phyloP scores from a whole-genome alignment of 2,113 vertebrate genomes.

The Phylloscopus trochilus region DNA sequence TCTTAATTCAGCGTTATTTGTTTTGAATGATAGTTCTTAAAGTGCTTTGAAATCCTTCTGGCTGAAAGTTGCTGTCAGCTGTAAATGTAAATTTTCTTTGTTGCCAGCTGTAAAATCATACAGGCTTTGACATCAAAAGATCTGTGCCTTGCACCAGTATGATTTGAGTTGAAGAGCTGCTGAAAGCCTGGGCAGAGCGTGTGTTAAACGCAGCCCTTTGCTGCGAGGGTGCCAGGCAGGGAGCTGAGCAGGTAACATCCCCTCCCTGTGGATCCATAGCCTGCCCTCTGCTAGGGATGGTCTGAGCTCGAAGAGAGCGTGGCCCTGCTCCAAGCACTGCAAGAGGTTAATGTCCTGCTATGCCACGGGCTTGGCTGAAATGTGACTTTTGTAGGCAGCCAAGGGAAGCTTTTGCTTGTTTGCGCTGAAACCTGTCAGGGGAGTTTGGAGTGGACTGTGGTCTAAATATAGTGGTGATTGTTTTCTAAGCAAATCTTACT shows the following conservation, averaged over 20 bases:
- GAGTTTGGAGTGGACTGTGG: slow-evolving; percentile 18
- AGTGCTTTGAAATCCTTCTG: slow-evolving; percentile 40
- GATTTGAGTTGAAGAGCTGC: background rate
- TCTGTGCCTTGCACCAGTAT: background rate
- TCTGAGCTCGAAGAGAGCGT: background rate
- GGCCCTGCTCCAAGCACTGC: background rate
- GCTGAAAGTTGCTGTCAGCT: slow-evolving; percentile 26
- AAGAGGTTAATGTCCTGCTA: background rate
- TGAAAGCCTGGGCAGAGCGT: background rate
- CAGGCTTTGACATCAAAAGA: slow-evolving; percentile 23
- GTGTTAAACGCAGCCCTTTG: background rate
- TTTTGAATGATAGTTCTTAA: slow-evolving; percentile 32
- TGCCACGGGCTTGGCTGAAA: background rate
- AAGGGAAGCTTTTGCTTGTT: background rate
- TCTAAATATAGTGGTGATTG: slow-evolving; percentile 12
- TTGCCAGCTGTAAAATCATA: slow-evolving; percentile 39
- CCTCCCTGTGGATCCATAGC: slow-evolving; percentile 17
- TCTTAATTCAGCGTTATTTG: slow-evolving; percentile 28
- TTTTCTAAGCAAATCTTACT: slow-evolving; percentile 37
- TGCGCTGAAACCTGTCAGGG: slow-evolving; percentile 21
- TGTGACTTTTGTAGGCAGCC: background rate
- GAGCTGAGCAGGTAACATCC: background rate
- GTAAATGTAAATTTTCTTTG: slow-evolving; percentile 40
- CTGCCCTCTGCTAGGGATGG: background rate
- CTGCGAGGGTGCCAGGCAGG: background rate